These are phyloP conservation scores for Spatula clypeata DNA, from an alignment of 2,797 vertebrate species.

Conservation along the genomic window DNA sequence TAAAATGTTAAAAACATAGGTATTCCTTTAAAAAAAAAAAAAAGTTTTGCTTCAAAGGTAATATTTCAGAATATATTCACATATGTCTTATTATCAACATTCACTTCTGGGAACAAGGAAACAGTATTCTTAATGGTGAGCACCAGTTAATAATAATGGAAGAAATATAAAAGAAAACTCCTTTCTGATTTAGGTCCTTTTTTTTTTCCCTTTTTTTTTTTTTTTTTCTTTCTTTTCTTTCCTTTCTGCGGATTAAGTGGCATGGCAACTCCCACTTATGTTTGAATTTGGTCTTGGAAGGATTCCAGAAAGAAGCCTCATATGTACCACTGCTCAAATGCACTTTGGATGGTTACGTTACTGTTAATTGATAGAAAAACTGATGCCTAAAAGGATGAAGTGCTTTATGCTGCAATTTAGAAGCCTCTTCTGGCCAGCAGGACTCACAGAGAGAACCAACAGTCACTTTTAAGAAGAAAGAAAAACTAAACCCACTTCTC, in stretches of 20 bases:
- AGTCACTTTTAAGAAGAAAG: neutral
- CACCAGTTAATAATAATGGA: neutral
- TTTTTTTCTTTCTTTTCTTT: neutral
- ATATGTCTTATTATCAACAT: neutral
- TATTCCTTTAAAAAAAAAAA: neutral
- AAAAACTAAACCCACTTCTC: neutral
- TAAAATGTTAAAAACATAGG: neutral
- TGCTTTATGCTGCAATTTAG: neutral
- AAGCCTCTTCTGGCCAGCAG: neutral
- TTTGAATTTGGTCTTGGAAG: conserved; percentile 39
- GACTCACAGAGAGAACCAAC: neutral
- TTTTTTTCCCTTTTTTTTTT: neutral
- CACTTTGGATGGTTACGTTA: neutral
- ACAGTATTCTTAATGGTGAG: neutral
- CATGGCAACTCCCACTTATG: neutral
- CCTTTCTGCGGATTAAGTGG: neutral
- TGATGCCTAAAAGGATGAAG: neutral
- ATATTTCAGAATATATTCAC: neutral
- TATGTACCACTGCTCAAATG: neutral
- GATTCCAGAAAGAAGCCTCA: conserved; percentile 18
- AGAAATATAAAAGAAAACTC: neutral
- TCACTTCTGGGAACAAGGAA: neutral
- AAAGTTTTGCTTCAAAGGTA: neutral
- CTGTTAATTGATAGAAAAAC: conserved; percentile 17
- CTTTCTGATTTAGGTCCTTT: neutral